Evolutionary conservation across 2,797 vertebrate genomes (phyloP), one percentile per base, ranked within the genome.

Genomic region (Mormyrus hasselquistii): DNA sequence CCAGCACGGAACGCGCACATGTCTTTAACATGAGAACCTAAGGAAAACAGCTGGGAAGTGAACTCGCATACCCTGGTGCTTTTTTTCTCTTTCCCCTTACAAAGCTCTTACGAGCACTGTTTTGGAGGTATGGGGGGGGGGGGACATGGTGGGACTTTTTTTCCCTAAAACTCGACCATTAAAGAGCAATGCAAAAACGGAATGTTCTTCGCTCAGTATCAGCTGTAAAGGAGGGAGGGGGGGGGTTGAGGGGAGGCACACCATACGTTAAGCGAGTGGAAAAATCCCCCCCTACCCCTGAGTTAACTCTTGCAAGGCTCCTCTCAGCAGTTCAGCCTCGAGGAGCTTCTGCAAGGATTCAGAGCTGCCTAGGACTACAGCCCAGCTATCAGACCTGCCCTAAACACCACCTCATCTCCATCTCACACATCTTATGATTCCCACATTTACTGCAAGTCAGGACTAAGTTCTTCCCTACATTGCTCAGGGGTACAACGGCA

Each of bases 141-240:
- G 0, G 88, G 89, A 90, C 90, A 25, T 90, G 91, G 91, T 91
- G 92, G 94, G 94, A 94, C 94, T 95, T 95, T 94, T 94, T 91
- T 84, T 79, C 93, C 92, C 91, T 93, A 94, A 95, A 94, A 94
- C 94, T 93, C 94, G 94, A 95, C 94, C 95, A 94, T 95, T 95
- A 94, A 95, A 95, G 94, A 93, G 93, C 89, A 47, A 94, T 93
- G 93, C 92, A 94, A 94, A 95, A 94, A 95, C 93, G 93, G 96
- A 96, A 96, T 96, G 95, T 96, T 96, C 95, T 96, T 96, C 94
- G 94, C 95, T 14, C 89, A 0, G 91, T 91, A 93, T 95, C 95
- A 96, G 95, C 95, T 95, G 95, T 95, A 94, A 95, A 93, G 94
- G 93, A 93, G 93, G 93, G 92, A 34, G 29, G 29, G 29, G 29